These are phyloP conservation scores for Macaria liturata DNA, from an alignment of 2,888 invertebrate species.

Conservation along the genomic window DNA sequence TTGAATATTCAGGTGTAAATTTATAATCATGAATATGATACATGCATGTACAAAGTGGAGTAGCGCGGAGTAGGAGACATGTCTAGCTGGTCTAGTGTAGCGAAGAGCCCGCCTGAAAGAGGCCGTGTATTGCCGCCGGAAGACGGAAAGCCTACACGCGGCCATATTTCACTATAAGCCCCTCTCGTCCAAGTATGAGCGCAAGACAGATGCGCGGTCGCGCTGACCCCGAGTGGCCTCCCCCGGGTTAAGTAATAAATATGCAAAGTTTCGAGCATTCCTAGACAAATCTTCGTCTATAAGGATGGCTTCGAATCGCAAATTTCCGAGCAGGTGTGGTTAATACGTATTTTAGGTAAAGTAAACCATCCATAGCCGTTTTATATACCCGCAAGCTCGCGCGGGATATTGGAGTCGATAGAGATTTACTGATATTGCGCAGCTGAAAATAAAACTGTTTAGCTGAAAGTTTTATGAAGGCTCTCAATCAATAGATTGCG, in stretches of 20 bases:
- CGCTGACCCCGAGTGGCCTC: slow-evolving; percentile 45
- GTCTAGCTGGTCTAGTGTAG: no score
- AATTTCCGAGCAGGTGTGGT: slow-evolving; percentile 65
- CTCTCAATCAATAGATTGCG: no score
- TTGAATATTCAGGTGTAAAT: no score
- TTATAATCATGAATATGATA: no score
- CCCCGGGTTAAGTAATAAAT: slow-evolving; percentile 66
- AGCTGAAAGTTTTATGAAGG: no score
- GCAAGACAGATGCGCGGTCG: slow-evolving; percentile 50
- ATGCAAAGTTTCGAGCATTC: slow-evolving; percentile 71
- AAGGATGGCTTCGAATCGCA: slow-evolving; percentile 60
- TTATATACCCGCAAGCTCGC: slow-evolving; percentile 29
- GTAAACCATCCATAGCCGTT: slow-evolving; percentile 52
- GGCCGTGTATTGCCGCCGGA: slow-evolving; percentile 18
- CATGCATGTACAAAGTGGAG: no score
- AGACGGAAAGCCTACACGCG: slow-evolving; percentile 42
- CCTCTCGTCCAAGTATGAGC: slow-evolving; percentile 47
- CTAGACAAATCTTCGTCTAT: slow-evolving; percentile 67
- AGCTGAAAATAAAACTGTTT: slow-evolving; percentile 8
- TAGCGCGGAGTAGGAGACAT: no score
- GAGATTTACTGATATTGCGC: slow-evolving; percentile 6
- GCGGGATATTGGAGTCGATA: neutral
- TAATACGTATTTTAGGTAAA: slow-evolving; percentile 69
- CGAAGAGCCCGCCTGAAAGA: neutral
- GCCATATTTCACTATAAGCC: slow-evolving; percentile 51